phyloP scores from a whole-genome alignment of 2,797 vertebrate species.

The Platalea minor region DNA sequence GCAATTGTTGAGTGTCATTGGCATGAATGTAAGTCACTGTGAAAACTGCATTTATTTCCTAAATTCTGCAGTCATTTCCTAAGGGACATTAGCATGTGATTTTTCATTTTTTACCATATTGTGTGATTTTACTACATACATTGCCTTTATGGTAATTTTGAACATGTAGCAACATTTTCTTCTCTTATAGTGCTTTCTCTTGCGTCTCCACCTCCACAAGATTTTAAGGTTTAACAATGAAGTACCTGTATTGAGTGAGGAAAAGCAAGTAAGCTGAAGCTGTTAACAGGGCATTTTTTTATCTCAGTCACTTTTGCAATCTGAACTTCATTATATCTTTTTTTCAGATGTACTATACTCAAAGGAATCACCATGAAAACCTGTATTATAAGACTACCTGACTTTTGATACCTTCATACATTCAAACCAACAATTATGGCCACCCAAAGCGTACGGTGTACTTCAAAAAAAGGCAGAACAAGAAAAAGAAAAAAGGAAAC shows the following conservation, averaged over 20 bases:
- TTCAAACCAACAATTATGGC: not conserved
- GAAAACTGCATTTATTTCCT: not conserved
- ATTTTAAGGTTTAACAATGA: not conserved
- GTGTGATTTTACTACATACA: not conserved
- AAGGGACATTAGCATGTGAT: not conserved
- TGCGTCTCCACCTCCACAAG: not conserved
- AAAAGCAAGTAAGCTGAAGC: not conserved
- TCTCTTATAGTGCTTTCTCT: not conserved
- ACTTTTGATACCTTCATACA: not conserved
- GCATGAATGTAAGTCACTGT: not conserved
- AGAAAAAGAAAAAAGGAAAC: not conserved
- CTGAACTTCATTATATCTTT: not conserved
- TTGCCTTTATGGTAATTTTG: not conserved
- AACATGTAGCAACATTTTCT: not conserved
- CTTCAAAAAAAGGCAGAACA: not conserved
- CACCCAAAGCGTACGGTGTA: not conserved
- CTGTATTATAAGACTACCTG: not conserved
- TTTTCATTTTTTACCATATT: not conserved
- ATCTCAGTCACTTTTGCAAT: not conserved
- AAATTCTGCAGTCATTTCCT: not conserved
- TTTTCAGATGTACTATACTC: not conserved
- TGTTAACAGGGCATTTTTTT: not conserved
- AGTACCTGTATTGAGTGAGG: not conserved
- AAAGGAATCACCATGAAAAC: not conserved
- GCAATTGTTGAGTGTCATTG: not conserved